Evolutionary conservation across 2,113 vertebrate species (phyloP).

Genomic region (Natator depressus): DNA sequence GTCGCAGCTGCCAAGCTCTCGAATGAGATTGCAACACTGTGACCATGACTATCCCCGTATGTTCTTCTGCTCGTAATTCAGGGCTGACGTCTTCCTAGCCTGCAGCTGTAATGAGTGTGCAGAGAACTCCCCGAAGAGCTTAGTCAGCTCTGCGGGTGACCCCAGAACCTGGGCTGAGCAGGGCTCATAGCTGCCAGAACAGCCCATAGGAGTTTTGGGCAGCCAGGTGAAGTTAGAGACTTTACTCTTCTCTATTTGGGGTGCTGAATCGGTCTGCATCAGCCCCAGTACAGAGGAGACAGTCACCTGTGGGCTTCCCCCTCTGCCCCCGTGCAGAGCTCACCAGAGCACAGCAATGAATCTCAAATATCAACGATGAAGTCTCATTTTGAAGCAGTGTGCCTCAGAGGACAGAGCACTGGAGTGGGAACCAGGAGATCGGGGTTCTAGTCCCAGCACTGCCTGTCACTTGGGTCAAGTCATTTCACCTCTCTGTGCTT

Average conservation of each 20-base stretch:
- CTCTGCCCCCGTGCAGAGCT: neutral
- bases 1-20: no score
- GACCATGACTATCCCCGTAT: neutral
- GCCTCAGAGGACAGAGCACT: neutral
- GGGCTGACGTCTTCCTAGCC: neutral
- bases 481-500: neutral
- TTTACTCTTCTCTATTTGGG: neutral
- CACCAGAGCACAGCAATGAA: neutral
- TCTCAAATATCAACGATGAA: neutral
- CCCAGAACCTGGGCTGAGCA: neutral
- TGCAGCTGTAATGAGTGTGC: neutral
- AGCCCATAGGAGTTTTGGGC: neutral
- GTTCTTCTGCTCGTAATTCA: neutral
- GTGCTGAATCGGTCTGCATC: neutral
- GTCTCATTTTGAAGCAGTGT: neutral
- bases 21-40: neutral
- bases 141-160: neutral
- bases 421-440: no score
- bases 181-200: neutral
- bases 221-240: neutral
- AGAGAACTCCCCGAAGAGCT: neutral
- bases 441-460: neutral
- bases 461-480: no score
- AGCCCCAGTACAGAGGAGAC: neutral
- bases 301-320: neutral